Conservation (phyloP, 2,888 invertebrate genomes). For the Doris montereyensis region DNA sequence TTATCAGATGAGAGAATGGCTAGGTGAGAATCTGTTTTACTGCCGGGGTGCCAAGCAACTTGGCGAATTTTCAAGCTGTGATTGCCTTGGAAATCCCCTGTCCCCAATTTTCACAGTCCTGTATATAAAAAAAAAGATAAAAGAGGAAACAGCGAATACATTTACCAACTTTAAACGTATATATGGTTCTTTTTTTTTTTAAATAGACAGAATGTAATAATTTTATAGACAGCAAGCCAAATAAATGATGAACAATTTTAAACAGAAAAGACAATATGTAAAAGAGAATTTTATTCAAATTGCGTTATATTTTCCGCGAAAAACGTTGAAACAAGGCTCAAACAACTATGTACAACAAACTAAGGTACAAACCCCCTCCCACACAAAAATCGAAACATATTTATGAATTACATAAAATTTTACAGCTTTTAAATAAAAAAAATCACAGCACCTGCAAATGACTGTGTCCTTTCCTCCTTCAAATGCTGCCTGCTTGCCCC, state of each 20-base stretch:
- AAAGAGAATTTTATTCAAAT: too few species aligned
- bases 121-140: slow-evolving; percentile 54
- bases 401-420: neutral
- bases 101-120: slow-evolving; percentile 85
- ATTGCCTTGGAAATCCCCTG: slow-evolving; percentile 80
- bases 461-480: slow-evolving; percentile 81
- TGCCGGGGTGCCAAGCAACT: slow-evolving; percentile 90
- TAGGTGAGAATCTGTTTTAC: slow-evolving; percentile 82
- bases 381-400: neutral
- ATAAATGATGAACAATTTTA: too few species aligned
- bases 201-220: too few species aligned
- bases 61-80: slow-evolving; percentile 74
- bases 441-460: slow-evolving; percentile 79
- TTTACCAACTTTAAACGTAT: too few species aligned
- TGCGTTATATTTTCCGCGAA: too few species aligned
- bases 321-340: neutral
- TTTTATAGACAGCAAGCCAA: too few species aligned
- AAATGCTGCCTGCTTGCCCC: slow-evolving; percentile 79
- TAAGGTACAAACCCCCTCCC: neutral
- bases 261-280: too few species aligned
- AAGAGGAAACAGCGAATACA: too few species aligned
- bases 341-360: neutral
- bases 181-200: too few species aligned
- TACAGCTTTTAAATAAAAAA: neutral
- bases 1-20: slow-evolving; percentile 89